Percentiles rank a stretch among this genome's conserved stretches.
These are phyloP conservation scores for Atrichornis clamosus DNA, from an alignment of 2,113 vertebrate genomes.

Conservation along the genomic window DNA sequence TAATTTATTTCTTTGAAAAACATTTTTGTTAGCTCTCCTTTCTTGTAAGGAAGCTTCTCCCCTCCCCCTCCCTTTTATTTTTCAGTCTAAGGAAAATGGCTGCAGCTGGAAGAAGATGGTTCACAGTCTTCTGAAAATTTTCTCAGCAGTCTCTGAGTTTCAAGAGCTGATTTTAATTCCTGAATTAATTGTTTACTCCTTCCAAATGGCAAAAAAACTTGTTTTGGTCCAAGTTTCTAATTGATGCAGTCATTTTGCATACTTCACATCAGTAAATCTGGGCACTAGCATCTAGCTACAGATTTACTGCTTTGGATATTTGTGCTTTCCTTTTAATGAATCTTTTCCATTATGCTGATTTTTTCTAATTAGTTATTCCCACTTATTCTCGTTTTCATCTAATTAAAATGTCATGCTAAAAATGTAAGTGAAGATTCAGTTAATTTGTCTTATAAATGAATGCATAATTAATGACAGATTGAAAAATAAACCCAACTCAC, in stretches of 20 bases:
- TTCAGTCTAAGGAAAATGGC: slow-evolving; percentile 20
- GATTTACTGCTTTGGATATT: background rate
- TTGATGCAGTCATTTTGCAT: background rate
- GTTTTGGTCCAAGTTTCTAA: background rate
- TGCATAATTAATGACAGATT: slow-evolving; percentile 15
- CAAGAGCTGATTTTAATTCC: background rate
- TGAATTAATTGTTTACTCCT: background rate
- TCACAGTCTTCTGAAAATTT: background rate
- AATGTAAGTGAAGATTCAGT: slow-evolving; percentile 2
- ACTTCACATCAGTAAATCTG: background rate
- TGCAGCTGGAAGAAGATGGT: background rate
- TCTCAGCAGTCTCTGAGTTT: background rate
- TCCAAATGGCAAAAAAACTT: background rate
- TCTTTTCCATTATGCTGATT: background rate
- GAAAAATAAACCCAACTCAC: background rate
- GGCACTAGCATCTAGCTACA: background rate
- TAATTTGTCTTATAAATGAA: slow-evolving; percentile 1
- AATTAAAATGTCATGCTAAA: slow-evolving; percentile 34
- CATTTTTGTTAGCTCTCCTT: background rate
- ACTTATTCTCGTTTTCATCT: slow-evolving; percentile 27
- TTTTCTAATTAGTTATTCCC: slow-evolving; percentile 21
- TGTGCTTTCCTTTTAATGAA: background rate
- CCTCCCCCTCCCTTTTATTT: background rate
- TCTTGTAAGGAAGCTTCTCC: background rate
- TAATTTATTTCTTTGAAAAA: background rate